Evolutionary conservation across 2,113 vertebrate species (phyloP), one percentile per base, ranked within the genome.

Genomic region (Eupsittula cactorum): DNA sequence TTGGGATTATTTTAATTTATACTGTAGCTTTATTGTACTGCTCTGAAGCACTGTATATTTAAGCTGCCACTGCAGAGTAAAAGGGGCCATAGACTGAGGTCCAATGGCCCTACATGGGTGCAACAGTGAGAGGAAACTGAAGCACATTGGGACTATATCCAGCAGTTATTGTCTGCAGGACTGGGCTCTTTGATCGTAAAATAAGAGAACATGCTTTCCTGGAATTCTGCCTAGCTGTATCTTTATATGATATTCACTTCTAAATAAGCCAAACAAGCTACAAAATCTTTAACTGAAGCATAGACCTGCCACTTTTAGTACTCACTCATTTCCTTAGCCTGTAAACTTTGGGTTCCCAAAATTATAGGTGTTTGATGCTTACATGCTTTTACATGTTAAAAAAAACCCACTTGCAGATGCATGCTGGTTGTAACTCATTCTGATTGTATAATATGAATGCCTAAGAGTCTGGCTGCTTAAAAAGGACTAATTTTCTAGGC

Each of bases 401-500:
- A 53, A 53, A 79, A 20, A 2, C 18, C 2, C 4, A 31, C 57
- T 92, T 94, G 80, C 76, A 88, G 73, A 67, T 90, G 59, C 27
- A 37, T 90, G 90, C 88, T 92, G 33, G 17, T 83, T 97, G 59
- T 18, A 65, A 65, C 47, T 85, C 28, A 81, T 95, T 96, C 92
- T 82, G 50, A 49, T 93, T 96, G 92, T 79, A 93, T 91, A 90
- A 93, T 73, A 59, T 46, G 59, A 93, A 91, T 82, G 53, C 82
- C 52, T 93, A 92, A 90, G 62, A 91, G 65, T 92, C 84, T 96
- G 82, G 31, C 59, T 96, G 37, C 52, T 90, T 93, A 88, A 76
- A 95, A 90, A 94, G 53, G 35, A n/a, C 93, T 91, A 85, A 93
- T 92, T 95, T 95, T 92, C 81, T 77, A 57, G 18, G 28, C 71